phyloP scores from a whole-genome alignment of 1,140 invertebrate genomes.

The Drosophila equinoxialis region DNA sequence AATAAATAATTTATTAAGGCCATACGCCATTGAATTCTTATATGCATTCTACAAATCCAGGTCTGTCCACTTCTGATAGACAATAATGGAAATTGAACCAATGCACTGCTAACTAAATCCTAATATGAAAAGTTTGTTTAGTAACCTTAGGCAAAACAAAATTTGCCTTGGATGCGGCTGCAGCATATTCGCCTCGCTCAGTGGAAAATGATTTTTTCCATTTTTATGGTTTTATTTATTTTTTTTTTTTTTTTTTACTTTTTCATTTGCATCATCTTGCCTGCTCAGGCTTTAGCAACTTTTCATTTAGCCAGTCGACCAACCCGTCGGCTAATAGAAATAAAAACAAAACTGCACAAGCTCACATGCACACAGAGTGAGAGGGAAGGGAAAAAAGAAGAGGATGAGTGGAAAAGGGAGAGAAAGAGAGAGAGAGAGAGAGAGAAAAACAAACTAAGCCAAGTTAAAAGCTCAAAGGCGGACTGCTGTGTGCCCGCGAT shows the following conservation, averaged over 20 bases:
- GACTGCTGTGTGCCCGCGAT: constrained; percentile 29
- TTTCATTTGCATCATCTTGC: not conserved
- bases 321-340: constrained; percentile 77
- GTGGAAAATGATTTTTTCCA: constrained; percentile 52
- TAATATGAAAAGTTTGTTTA: constrained; percentile 2
- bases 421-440: constrained; percentile 7
- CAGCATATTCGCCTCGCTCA: constrained; percentile 47
- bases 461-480: constrained; percentile 78
- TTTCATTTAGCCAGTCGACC: constrained; percentile 72
- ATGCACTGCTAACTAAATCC: not conserved
- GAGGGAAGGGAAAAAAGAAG: not conserved
- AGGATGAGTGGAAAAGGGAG: not conserved
- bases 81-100: not conserved
- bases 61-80: no score
- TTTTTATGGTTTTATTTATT: constrained; percentile 27
- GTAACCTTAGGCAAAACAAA: constrained; percentile 52
- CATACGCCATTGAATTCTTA: no score
- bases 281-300: constrained; percentile 35
- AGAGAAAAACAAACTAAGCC: constrained; percentile 61
- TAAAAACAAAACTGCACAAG: constrained; percentile 72
- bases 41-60: no score
- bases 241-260: constrained; percentile 27
- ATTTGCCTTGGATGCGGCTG: constrained; percentile 45
- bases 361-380: not conserved
- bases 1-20: no score